A percentile compares a stretch with the other conserved stretches of the same genome.
Evolutionary conservation across 2,113 vertebrate species (phyloP).

Genomic region (Benitochromis conjunctus): DNA sequence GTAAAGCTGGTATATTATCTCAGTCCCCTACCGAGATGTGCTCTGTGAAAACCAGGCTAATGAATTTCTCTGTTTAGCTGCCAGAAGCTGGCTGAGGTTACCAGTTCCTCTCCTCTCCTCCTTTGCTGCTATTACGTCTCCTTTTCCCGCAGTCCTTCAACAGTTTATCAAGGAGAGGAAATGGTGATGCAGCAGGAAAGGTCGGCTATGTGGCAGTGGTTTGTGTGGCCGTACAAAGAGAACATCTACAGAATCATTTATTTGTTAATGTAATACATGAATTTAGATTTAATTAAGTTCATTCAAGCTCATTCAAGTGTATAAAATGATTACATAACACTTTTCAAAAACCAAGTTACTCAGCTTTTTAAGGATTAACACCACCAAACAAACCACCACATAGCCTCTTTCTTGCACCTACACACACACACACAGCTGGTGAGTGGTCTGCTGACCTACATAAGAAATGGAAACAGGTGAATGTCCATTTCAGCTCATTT

Average conservation of each 20-base stretch:
- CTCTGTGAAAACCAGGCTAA: constrained; percentile 26
- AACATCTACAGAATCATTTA: neutral
- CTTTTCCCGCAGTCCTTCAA: neutral
- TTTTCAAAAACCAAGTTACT: neutral
- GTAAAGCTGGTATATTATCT: neutral
- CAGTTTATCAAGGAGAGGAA: neutral
- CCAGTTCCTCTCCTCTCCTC: neutral
- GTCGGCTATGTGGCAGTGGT: neutral
- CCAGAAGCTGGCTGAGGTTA: constrained; percentile 1
- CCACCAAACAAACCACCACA: neutral
- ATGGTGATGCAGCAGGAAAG: neutral
- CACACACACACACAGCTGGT: neutral
- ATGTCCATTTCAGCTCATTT: neutral
- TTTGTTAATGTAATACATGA: neutral
- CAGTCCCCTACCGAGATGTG: neutral
- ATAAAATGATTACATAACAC: neutral
- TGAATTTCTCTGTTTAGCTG: constrained; percentile 31
- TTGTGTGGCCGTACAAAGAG: neutral
- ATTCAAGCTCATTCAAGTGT: neutral
- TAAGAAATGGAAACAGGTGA: constrained; percentile 9
- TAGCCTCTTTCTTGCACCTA: neutral
- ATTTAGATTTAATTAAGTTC: neutral
- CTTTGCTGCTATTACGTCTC: neutral
- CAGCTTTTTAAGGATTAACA: neutral
- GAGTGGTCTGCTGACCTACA: constrained; percentile 30